These are phyloP conservation scores for Liparis tanakae DNA, from an alignment of 2,797 vertebrate genomes.

Conservation along the genomic window DNA sequence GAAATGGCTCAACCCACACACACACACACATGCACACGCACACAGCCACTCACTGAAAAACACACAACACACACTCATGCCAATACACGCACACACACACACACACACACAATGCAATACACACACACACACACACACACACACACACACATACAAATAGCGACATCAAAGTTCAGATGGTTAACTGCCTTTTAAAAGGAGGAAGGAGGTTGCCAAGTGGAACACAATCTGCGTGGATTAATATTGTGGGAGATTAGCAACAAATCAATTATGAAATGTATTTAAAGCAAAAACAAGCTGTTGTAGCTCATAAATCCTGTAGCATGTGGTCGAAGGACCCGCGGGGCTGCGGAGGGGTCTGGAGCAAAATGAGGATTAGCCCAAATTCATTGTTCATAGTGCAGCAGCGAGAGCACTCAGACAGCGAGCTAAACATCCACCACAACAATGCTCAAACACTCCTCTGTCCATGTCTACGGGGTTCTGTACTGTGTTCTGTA, in stretches of 20 bases:
- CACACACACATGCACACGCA: conserved; percentile 16
- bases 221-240: conserved; percentile 52
- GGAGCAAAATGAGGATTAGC: conserved; percentile 47
- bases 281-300: conserved; percentile 43
- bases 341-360: conserved; percentile 27
- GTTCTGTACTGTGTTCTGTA: not conserved
- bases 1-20: conserved; percentile 73
- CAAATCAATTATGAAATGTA: conserved; percentile 57
- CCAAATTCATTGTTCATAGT: conserved; percentile 13
- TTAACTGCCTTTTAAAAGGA: conserved; percentile 38
- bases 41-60: conserved; percentile 38
- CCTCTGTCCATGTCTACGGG: not conserved
- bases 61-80: conserved; percentile 35
- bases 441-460: not conserved
- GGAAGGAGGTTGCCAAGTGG: conserved; percentile 30
- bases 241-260: conserved; percentile 50
- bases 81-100: conserved; percentile 35
- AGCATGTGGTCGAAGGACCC: conserved; percentile 47
- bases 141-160: conserved; percentile 25
- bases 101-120: conserved; percentile 31
- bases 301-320: conserved; percentile 36
- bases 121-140: conserved; percentile 30
- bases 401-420: conserved; percentile 4
- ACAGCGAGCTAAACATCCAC: not conserved
- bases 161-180: conserved; percentile 43